phyloP scores from a whole-genome alignment of 2,113 vertebrate species.

The Eolophus roseicapilla region DNA sequence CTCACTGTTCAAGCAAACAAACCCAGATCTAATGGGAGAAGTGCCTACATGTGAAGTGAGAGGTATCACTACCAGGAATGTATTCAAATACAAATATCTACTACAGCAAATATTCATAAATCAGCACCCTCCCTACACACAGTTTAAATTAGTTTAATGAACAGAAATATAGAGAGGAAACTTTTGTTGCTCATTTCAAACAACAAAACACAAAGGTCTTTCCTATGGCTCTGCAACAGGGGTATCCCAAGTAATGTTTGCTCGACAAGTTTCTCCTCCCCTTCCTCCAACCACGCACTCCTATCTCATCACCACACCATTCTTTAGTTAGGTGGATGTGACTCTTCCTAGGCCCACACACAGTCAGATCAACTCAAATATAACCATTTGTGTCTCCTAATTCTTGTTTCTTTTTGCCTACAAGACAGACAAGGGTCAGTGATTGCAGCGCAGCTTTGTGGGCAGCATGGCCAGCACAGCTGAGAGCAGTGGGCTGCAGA shows the following conservation, averaged over 20 bases:
- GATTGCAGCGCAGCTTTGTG: fast-evolving
- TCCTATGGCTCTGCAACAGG: neutral
- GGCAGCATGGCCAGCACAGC: fast-evolving
- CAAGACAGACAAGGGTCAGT: neutral
- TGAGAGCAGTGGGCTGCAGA: neutral
- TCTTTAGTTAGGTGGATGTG: fast-evolving
- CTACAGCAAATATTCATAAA: neutral
- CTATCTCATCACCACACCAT: neutral
- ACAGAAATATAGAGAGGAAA: neutral
- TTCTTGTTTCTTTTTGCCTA: neutral
- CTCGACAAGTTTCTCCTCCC: neutral
- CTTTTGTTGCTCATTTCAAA: neutral
- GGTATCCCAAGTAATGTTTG: neutral
- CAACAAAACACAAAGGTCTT: neutral
- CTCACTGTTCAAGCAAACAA: neutral
- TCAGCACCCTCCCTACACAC: neutral
- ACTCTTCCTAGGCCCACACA: neutral
- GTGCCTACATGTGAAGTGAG: fast-evolving
- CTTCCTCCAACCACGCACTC: neutral
- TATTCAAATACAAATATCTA: neutral
- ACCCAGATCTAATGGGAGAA: fast-evolving
- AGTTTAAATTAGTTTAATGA: neutral
- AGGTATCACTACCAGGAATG: neutral
- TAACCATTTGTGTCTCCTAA: neutral
- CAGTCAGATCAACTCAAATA: neutral